Evolutionary conservation across 2,888 invertebrate genomes (phyloP), one percentile per base, ranked within the genome.

Genomic region (Matsumyia berberina): DNA sequence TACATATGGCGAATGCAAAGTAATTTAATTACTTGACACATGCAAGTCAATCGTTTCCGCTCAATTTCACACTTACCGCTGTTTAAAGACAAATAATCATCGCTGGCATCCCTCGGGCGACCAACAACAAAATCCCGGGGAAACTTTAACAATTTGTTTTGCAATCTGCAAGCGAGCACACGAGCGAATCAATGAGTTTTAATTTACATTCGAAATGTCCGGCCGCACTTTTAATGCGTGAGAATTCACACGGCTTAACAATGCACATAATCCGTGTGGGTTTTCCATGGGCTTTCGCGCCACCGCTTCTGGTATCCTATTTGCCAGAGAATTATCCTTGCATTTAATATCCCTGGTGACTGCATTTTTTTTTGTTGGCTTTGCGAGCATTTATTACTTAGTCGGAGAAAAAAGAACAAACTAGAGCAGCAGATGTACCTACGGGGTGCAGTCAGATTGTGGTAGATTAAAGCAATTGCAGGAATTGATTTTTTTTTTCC

Each of bases 171-270:
- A 37, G 5, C n/a, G 24, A 12, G 8, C 37, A n/a, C 17, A 33
- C 60, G 80, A 74, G 39, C 60, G 80, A 74, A 67, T 55, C 60
- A 44, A 74, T 74, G 62, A 46, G 67, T 81, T 80, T 74, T 81
- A 81, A 74, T 81, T 81, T 67, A 62, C 55, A 69, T 81, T 55
- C 74, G 55, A 67, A 83, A 60, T 72, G 66, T 66, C 55, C 60
- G n/a, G 55, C 55, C 72, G 49, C 72, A 67, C 73, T 72, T 73
- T 78, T 62, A 83, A 78, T 83, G 67, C 82, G 72, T 66, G 72
- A 67, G 62, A 73, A 82, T 83, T 83, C 72, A 57, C 58, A 51
- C 78, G 73, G 82, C 66, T 83, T 83, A 83, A 72, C 72, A 77
- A 55, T 67, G 67, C 42, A 64, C 35, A 55, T 83, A 72, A 83